Percentiles rank a stretch among this genome's conserved stretches.
These are phyloP conservation scores for Temnothorax unifasciatus DNA, from an alignment of 2,888 invertebrate species.

Conservation along the genomic window DNA sequence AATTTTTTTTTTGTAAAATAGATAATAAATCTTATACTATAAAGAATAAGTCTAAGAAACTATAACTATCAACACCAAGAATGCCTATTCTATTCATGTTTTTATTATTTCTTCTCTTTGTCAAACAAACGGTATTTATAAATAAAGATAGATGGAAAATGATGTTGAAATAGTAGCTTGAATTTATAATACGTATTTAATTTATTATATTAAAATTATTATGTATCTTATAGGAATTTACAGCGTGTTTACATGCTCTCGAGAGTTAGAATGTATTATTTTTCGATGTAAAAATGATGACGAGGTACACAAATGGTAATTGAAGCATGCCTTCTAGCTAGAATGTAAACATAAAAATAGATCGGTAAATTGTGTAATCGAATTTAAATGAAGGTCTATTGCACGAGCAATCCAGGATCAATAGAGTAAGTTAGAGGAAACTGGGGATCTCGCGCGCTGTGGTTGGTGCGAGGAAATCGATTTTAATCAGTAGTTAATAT, in stretches of 20 bases:
- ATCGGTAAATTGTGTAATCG: constrained; percentile 16
- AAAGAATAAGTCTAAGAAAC: not conserved
- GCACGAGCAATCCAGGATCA: not conserved
- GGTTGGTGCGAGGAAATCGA: constrained; percentile 71
- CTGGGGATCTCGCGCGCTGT: constrained; percentile 42
- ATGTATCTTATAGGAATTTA: not conserved
- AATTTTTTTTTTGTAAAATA: constrained; percentile 61
- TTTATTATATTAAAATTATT: not conserved
- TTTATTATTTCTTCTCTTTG: not conserved
- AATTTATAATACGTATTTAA: not conserved
- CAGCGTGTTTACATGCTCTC: not conserved
- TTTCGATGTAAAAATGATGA: not conserved
- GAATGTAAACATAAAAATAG: constrained; percentile 6
- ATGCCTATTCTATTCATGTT: not conserved
- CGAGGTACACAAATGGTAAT: not conserved
- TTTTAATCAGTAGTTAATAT: constrained; percentile 81
- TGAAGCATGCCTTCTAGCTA: not conserved
- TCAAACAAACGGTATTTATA: not conserved
- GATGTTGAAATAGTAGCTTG: not conserved
- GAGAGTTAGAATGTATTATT: not conserved
- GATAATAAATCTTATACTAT: not conserved
- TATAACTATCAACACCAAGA: not conserved
- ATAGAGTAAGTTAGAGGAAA: constrained; percentile 1
- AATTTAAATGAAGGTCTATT: not conserved
- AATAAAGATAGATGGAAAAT: not conserved